Percentiles rank a stretch among this genome's conserved stretches.
Evolutionary conservation across 2,797 vertebrate species (phyloP).

Genomic region (Ctenopoma kingsleyae): DNA sequence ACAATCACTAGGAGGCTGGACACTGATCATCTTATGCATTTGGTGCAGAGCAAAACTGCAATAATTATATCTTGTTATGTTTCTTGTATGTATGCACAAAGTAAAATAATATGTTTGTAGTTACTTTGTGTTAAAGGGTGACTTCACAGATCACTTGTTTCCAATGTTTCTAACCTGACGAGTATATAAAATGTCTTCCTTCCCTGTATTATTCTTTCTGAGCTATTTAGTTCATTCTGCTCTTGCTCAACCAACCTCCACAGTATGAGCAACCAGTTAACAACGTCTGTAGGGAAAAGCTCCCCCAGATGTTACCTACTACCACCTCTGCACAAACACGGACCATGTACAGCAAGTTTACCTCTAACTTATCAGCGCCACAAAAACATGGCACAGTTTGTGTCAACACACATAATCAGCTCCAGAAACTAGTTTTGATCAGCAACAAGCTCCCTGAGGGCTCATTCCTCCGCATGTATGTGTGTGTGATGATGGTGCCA

Average conservation of each 20-base stretch:
- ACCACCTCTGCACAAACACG: background rate
- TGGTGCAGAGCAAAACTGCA: background rate
- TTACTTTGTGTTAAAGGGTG: background rate
- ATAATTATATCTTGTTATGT: background rate
- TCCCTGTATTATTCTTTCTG: no score
- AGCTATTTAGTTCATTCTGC: no score
- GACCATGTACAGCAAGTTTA: background rate
- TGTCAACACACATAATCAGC: background rate
- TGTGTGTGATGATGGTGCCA: no score
- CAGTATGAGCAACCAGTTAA: no score
- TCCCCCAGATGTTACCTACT: no score
- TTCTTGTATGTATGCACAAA: background rate
- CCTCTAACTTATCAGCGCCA: background rate
- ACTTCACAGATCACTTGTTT: no score
- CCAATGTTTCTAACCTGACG: no score
- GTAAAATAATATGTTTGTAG: background rate
- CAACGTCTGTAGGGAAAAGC: no score
- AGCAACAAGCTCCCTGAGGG: background rate
- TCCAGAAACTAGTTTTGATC: slow-evolving; percentile 2
- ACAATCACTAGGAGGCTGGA: slow-evolving; percentile 21
- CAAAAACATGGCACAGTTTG: background rate
- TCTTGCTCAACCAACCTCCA: no score
- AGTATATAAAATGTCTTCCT: background rate
- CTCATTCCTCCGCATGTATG: background rate
- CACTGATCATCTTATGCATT: slow-evolving; percentile 6